These are phyloP conservation scores for Eupristina koningsbergeri DNA, from an alignment of 1,140 invertebrate species.

Conservation along the genomic window DNA sequence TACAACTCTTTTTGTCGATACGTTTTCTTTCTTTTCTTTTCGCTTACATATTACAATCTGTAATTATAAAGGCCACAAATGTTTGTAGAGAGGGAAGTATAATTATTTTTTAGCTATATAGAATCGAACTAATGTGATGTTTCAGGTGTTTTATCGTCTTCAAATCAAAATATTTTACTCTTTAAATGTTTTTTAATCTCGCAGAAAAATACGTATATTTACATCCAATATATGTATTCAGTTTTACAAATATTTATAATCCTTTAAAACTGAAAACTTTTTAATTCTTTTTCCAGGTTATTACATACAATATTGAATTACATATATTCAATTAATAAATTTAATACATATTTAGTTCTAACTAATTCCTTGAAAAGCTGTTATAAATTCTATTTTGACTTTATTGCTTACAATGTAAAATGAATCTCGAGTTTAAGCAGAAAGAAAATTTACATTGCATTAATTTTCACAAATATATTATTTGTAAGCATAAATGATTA, in stretches of 20 bases:
- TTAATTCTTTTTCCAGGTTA: background rate
- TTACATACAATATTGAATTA: background rate
- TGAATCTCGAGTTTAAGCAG: background rate
- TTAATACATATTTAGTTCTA: background rate
- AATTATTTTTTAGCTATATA: constrained; percentile 31
- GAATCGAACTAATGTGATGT: constrained; percentile 37
- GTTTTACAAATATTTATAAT: constrained; percentile 36
- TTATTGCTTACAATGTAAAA: background rate
- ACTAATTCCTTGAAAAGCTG: background rate
- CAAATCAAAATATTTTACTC: constrained; percentile 36
- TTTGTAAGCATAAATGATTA: background rate
- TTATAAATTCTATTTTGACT: background rate
- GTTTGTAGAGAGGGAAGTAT: constrained; percentile 51
- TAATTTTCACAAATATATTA: background rate
- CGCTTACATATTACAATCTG: constrained; percentile 30
- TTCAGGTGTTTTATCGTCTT: constrained; percentile 37
- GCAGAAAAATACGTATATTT: constrained; percentile 47
- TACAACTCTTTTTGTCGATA: constrained; percentile 48
- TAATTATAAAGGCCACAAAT: constrained; percentile 57
- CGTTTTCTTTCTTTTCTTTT: constrained; percentile 14
- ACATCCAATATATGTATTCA: constrained; percentile 40
- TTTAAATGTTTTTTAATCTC: constrained; percentile 35
- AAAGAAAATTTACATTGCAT: background rate
- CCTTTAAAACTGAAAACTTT: constrained; percentile 7
- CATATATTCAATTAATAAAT: background rate